These are phyloP conservation scores for Nipponacmea schrenckii DNA, from an alignment of 2,888 invertebrate species.

Conservation along the genomic window DNA sequence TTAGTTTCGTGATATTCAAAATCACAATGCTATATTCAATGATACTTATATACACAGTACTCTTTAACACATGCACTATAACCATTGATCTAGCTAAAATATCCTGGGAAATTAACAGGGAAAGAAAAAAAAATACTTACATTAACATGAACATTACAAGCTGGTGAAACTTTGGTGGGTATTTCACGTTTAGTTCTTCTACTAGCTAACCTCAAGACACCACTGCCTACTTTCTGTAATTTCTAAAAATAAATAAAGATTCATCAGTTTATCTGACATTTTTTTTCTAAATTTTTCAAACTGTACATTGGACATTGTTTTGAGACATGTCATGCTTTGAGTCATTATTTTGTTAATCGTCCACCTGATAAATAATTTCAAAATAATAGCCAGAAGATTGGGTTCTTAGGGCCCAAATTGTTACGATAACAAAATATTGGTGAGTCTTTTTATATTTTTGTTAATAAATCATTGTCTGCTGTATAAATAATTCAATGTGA, in stretches of 20 bases:
- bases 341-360: too few relatives aligned
- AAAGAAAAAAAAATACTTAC: conserved; percentile 38
- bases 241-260: conserved; percentile 71
- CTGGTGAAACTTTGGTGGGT: conserved; percentile 60
- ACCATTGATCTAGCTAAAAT: background rate
- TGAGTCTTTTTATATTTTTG: background rate
- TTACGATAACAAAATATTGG: background rate
- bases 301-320: too few relatives aligned
- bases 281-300: background rate
- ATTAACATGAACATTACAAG: conserved; percentile 54
- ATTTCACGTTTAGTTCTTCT: conserved; percentile 86
- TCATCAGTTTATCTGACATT: background rate
- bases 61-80: background rate
- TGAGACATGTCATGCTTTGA: too few relatives aligned
- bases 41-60: background rate
- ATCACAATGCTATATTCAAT: too few relatives aligned
- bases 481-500: too few relatives aligned
- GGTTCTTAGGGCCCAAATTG: too few relatives aligned
- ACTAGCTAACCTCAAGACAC: conserved; percentile 88
- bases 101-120: background rate
- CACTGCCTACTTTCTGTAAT: conserved; percentile 94
- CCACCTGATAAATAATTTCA: too few relatives aligned
- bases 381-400: too few relatives aligned
- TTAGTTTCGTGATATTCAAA: too few relatives aligned
- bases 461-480: too few relatives aligned